Evolutionary conservation across 2,888 invertebrate genomes (phyloP).

Genomic region (Philaethria dido): DNA sequence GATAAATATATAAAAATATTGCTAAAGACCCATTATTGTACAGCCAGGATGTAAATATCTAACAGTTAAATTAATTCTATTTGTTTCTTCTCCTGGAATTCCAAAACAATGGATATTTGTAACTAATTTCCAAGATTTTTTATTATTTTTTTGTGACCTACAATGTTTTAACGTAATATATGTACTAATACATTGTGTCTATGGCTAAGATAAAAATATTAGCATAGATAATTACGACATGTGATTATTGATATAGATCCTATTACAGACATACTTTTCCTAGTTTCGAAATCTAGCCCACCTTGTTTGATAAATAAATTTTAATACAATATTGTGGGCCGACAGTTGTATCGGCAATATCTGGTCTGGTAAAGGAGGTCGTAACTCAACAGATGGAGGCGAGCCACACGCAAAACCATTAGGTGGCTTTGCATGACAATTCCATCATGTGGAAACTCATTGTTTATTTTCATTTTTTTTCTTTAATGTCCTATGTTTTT

Average conservation of each 20-base stretch:
- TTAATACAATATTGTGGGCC: slow-evolving; percentile 56
- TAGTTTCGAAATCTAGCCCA: too few species aligned
- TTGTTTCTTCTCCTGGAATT: background rate
- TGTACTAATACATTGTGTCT: slow-evolving; percentile 1
- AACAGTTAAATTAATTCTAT: background rate
- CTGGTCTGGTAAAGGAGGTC: slow-evolving; percentile 91
- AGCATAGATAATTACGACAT: too few species aligned
- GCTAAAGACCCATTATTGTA: background rate
- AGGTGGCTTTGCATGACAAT: slow-evolving; percentile 78
- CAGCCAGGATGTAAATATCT: background rate
- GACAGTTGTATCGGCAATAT: slow-evolving; percentile 91
- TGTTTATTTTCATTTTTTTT: background rate
- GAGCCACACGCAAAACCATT: slow-evolving; percentile 77
- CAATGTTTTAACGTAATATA: slow-evolving; percentile 1
- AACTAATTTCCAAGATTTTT: slow-evolving; percentile 11
- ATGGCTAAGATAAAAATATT: too few species aligned
- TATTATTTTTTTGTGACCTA: background rate
- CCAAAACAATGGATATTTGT: slow-evolving; percentile 1
- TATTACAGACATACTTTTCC: too few species aligned
- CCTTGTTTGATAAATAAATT: slow-evolving; percentile 24
- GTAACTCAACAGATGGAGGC: slow-evolving; percentile 89
- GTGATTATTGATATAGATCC: too few species aligned
- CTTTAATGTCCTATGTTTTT: background rate
- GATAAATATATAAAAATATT: background rate
- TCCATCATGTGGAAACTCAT: slow-evolving; percentile 16